A percentile compares a stretch with the other conserved stretches of the same genome.
These are phyloP conservation scores for Bubo blakistoni DNA, from an alignment of 2,113 vertebrate genomes.

Conservation along the genomic window DNA sequence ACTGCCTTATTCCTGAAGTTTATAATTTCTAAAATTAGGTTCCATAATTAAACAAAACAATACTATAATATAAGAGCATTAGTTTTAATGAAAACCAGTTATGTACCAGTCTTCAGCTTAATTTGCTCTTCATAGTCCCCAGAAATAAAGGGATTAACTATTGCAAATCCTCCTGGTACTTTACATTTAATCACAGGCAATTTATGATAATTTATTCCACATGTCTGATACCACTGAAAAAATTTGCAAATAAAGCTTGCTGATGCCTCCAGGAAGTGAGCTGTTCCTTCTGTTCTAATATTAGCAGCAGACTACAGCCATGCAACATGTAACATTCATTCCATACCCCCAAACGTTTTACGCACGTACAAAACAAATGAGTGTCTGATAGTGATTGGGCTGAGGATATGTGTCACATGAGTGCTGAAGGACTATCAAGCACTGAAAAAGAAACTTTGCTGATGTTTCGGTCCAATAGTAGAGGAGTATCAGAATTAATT, in stretches of 20 bases:
- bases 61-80: background rate
- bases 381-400: background rate
- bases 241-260: constrained; percentile 19
- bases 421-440: background rate
- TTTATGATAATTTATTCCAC: constrained; percentile 70
- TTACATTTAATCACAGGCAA: constrained; percentile 49
- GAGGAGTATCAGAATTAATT: background rate
- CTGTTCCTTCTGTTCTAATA: constrained; percentile 62
- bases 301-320: constrained; percentile 63
- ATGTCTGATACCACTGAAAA: constrained; percentile 53
- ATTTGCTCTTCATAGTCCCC: constrained; percentile 13
- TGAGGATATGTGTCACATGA: background rate
- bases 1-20: background rate
- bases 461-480: background rate
- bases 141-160: constrained; percentile 50
- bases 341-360: background rate
- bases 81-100: constrained; percentile 42
- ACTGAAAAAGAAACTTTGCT: background rate
- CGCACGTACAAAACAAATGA: background rate
- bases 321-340: constrained; percentile 1
- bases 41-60: constrained; percentile 31
- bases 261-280: constrained; percentile 65
- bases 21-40: background rate
- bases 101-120: background rate
- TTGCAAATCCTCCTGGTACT: constrained; percentile 45